phyloP scores from a whole-genome alignment of 2,113 vertebrate genomes.

The Leiothrix lutea region DNA sequence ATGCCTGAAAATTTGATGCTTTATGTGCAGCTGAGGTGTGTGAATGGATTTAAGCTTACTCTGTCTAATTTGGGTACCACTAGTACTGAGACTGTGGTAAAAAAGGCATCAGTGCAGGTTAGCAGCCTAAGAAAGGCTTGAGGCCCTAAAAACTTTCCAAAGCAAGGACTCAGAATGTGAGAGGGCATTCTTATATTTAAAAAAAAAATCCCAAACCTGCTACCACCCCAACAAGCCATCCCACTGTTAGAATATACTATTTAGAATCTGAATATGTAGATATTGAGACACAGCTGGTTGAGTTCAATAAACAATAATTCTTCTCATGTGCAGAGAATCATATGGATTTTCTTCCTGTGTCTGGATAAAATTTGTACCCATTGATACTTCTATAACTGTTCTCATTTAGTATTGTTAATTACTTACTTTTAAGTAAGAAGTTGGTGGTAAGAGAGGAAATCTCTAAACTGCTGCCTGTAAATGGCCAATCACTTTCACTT shows the following conservation, averaged over 20 bases:
- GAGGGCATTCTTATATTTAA: not conserved
- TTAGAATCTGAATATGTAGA: not conserved
- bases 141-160: not conserved
- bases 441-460: not conserved
- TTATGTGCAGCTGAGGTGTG: not conserved
- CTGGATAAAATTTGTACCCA: not conserved
- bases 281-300: not conserved
- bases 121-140: not conserved
- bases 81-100: not conserved
- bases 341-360: not conserved
- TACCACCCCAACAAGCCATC: rapidly evolving
- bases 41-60: not conserved
- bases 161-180: not conserved
- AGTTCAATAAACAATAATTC: not conserved
- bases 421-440: not conserved
- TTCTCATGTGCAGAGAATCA: not conserved
- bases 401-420: not conserved
- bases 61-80: not conserved
- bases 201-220: not conserved
- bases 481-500: not conserved
- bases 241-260: rapidly evolving
- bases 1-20: not conserved
- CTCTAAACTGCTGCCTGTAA: not conserved
- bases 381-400: not conserved
- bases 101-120: not conserved